Evolutionary conservation across 2,113 vertebrate species (phyloP).

Genomic region (Hiodon alosoides): DNA sequence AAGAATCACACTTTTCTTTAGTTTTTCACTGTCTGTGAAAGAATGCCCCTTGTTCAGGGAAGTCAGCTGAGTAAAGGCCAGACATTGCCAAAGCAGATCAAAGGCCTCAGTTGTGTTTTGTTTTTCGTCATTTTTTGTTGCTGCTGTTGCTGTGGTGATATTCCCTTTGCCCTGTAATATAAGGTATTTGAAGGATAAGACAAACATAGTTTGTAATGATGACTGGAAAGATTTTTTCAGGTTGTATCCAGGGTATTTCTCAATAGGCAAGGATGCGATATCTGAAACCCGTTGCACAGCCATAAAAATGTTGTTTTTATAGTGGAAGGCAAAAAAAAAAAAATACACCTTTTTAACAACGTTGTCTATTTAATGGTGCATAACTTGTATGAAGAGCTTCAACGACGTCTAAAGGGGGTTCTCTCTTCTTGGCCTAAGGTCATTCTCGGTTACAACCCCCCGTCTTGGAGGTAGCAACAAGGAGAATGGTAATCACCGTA

Average conservation of each 20-base stretch:
- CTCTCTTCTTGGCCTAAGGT: conserved; percentile 40
- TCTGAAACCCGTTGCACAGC: not conserved
- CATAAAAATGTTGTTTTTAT: not conserved
- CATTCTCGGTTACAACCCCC: not conserved
- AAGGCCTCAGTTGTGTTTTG: conserved; percentile 41
- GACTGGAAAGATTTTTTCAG: conserved; percentile 40
- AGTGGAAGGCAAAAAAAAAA: conserved; percentile 5
- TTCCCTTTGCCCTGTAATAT: conserved; percentile 6
- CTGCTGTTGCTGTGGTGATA: conserved; percentile 27
- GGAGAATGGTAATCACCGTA: not conserved
- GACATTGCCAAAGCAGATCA: conserved; percentile 22
- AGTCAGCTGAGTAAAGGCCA: conserved; percentile 51
- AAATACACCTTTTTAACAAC: not conserved
- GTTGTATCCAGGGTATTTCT: conserved; percentile 37
- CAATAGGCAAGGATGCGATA: conserved; percentile 16
- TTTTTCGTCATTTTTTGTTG: conserved; percentile 44
- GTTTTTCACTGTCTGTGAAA: conserved; percentile 28
- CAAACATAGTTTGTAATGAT: conserved; percentile 17
- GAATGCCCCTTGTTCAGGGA: conserved; percentile 44
- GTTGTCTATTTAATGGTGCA: conserved; percentile 25
- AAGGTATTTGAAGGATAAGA: conserved; percentile 23
- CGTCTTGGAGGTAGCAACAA: not conserved
- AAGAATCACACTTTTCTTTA: not conserved
- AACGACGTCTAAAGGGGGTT: conserved; percentile 57
- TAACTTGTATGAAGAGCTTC: conserved; percentile 64